Percentiles rank a stretch among this genome's conserved stretches.
Evolutionary conservation across 2,797 vertebrate species (phyloP).

Genomic region (Spinus olivaceus): DNA sequence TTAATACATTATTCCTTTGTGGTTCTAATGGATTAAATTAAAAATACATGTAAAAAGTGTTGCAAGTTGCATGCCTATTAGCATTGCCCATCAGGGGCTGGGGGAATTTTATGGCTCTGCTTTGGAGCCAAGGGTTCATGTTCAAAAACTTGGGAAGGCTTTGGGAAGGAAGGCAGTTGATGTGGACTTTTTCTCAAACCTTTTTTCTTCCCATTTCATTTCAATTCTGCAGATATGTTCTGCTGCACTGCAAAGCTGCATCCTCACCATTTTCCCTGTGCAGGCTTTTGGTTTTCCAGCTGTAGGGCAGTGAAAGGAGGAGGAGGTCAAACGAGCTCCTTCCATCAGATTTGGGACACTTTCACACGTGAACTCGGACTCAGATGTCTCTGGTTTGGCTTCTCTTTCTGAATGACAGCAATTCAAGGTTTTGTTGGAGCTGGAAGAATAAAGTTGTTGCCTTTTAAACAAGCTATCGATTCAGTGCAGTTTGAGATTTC

Average conservation of each 20-base stretch:
- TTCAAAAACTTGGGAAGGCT: not conserved
- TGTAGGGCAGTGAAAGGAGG: not conserved
- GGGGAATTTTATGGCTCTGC: not conserved
- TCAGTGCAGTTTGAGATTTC: not conserved
- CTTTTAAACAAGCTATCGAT: not conserved
- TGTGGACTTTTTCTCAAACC: not conserved
- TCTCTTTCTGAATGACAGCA: not conserved
- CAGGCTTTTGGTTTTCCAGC: not conserved
- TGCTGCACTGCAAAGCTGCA: not conserved
- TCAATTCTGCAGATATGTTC: not conserved
- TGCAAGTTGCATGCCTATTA: conserved; percentile 26
- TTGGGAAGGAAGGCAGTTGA: not conserved
- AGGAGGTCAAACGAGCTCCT: not conserved
- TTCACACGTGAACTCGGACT: not conserved
- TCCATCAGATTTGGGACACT: not conserved
- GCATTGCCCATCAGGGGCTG: not conserved
- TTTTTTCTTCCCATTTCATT: not conserved
- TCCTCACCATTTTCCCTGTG: accelerated
- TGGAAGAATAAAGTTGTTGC: not conserved
- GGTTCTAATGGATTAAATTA: conserved; percentile 69
- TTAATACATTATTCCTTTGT: conserved; percentile 56
- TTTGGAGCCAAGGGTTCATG: not conserved
- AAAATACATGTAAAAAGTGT: conserved; percentile 45
- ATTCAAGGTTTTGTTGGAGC: not conserved
- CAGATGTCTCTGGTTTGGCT: not conserved